Evolutionary conservation across 2,113 vertebrate species (phyloP).

Genomic region (Phaethon lepturus): DNA sequence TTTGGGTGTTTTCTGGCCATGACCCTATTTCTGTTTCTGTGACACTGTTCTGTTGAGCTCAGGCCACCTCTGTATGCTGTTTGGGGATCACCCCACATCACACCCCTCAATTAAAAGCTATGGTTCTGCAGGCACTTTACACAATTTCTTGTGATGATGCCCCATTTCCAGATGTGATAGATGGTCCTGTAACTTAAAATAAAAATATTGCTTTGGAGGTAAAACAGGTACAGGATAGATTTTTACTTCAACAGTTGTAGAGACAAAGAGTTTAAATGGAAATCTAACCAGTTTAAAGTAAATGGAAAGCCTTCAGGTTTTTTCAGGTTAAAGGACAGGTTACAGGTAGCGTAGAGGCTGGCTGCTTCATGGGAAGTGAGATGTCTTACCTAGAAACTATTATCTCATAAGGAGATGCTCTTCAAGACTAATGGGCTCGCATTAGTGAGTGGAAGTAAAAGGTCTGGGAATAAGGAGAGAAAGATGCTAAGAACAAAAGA

Average conservation of each 20-base stretch:
- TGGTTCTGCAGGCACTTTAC: not conserved
- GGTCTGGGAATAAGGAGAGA: not conserved
- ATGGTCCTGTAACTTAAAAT: not conserved
- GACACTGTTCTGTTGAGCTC: not conserved
- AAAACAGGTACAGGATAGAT: not conserved
- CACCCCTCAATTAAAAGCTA: not conserved
- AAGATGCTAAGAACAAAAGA: not conserved
- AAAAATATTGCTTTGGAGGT: not conserved
- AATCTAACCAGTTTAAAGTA: not conserved
- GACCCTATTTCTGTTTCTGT: not conserved
- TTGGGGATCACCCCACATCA: not conserved
- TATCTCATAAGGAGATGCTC: not conserved
- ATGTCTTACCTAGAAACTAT: not conserved
- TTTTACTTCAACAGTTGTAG: not conserved
- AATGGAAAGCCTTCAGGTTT: not conserved
- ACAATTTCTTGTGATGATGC: not conserved
- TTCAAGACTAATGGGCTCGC: not conserved
- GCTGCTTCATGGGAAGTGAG: not conserved
- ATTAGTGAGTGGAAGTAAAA: not conserved
- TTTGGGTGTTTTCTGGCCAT: not conserved
- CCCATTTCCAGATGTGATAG: not conserved
- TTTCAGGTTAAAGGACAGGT: not conserved
- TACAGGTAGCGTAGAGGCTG: not conserved
- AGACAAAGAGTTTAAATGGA: not conserved
- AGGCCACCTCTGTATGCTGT: not conserved